These are phyloP conservation scores for Pterostichus niger DNA, from an alignment of 2,888 invertebrate species.

Conservation along the genomic window DNA sequence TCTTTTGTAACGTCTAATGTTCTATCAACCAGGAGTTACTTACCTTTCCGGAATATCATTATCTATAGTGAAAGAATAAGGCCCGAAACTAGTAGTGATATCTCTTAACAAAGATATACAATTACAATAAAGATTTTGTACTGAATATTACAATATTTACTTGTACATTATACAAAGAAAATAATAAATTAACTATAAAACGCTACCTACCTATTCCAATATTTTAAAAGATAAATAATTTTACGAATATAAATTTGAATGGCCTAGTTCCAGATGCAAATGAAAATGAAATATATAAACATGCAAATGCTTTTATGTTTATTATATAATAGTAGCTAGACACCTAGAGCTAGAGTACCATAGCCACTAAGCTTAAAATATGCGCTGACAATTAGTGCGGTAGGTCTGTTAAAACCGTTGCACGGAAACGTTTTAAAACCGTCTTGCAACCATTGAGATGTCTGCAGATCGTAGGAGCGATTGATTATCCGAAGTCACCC, in stretches of 20 bases:
- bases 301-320: background rate
- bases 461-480: background rate
- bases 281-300: background rate
- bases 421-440: background rate
- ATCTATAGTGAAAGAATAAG: no score
- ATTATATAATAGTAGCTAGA: background rate
- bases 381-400: conserved; percentile 4
- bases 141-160: no score
- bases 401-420: background rate
- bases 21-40: conserved; percentile 11
- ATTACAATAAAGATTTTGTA: no score
- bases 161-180: no score
- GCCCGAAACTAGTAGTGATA: no score
- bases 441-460: background rate
- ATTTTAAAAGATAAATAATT: no score
- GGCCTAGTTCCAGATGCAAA: background rate
- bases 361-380: background rate
- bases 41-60: conserved; percentile 42
- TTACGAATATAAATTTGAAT: no score
- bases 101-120: no score
- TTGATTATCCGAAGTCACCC: conserved; percentile 3
- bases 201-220: no score
- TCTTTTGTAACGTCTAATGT: conserved; percentile 37
- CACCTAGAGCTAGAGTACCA: background rate
- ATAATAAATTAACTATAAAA: no score